phyloP scores from a whole-genome alignment of 1,140 invertebrate species.

The Lutraria rhynchaena region DNA sequence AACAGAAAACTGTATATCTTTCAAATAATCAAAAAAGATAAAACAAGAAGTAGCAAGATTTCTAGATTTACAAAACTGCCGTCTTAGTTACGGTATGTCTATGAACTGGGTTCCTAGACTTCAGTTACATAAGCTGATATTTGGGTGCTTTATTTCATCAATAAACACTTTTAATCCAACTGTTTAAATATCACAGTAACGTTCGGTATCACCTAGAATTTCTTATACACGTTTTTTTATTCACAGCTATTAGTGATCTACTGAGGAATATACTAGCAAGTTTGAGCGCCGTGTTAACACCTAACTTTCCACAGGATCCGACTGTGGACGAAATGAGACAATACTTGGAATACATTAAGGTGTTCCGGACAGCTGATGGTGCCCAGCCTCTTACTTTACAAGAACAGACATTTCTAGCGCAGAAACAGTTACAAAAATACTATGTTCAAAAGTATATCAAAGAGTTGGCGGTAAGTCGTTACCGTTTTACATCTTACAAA shows the following conservation, averaged over 20 bases:
- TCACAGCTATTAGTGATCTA: constrained; percentile 29
- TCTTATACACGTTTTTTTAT: background rate
- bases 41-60: too few species aligned
- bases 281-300: constrained; percentile 42
- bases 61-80: too few species aligned
- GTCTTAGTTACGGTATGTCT: too few species aligned
- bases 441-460: constrained; percentile 45
- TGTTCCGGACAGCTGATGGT: constrained; percentile 40
- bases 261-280: constrained; percentile 16
- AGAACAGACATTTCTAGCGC: constrained; percentile 55
- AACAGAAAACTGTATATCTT: too few species aligned
- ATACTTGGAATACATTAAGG: constrained; percentile 43
- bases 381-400: constrained; percentile 31
- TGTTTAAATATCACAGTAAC: background rate
- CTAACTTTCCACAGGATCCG: constrained; percentile 50
- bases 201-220: background rate
- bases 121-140: too few species aligned
- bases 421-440: constrained; percentile 56
- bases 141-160: background rate
- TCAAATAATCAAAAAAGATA: too few species aligned
- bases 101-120: too few species aligned
- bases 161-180: background rate
- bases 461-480: constrained; percentile 38
- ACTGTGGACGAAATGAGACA: constrained; percentile 56
- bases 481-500: too few species aligned